These are phyloP conservation scores for Cinclus mexicanus DNA, from an alignment of 2,113 vertebrate genomes.

Conservation along the genomic window DNA sequence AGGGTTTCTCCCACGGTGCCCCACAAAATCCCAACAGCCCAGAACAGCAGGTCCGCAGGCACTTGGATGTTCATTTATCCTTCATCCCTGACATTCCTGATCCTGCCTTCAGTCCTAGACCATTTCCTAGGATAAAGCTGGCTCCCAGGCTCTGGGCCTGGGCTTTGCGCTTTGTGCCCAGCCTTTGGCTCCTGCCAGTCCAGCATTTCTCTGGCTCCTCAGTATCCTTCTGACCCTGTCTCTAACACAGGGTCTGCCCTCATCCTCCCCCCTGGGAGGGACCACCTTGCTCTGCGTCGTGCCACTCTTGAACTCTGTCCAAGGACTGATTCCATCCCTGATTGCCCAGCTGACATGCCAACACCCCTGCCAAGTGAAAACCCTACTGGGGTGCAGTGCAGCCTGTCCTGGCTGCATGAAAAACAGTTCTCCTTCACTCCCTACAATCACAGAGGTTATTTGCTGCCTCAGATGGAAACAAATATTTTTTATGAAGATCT, in stretches of 20 bases:
- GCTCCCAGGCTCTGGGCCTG: background rate
- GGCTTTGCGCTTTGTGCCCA: background rate
- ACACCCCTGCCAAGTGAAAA: background rate
- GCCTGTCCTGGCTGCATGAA: background rate
- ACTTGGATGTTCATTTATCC: background rate
- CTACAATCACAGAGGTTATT: constrained; percentile 41
- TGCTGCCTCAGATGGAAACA: constrained; percentile 61
- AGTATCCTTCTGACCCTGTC: background rate
- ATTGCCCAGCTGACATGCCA: background rate
- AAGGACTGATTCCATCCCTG: background rate
- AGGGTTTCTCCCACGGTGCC: background rate
- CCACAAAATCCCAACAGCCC: background rate
- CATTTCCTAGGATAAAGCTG: background rate
- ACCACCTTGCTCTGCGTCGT: background rate
- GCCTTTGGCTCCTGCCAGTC: background rate
- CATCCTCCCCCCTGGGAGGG: background rate
- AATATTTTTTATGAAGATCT: constrained; percentile 58
- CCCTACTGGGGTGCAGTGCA: background rate
- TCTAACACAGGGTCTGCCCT: fast-evolving
- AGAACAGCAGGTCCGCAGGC: background rate
- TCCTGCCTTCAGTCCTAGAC: background rate
- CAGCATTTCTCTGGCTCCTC: background rate
- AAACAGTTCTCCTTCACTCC: background rate
- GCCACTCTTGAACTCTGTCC: background rate
- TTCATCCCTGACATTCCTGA: fast-evolving